phyloP scores from a whole-genome alignment of 2,888 invertebrate species.

The Caenorhabditis virilis region DNA sequence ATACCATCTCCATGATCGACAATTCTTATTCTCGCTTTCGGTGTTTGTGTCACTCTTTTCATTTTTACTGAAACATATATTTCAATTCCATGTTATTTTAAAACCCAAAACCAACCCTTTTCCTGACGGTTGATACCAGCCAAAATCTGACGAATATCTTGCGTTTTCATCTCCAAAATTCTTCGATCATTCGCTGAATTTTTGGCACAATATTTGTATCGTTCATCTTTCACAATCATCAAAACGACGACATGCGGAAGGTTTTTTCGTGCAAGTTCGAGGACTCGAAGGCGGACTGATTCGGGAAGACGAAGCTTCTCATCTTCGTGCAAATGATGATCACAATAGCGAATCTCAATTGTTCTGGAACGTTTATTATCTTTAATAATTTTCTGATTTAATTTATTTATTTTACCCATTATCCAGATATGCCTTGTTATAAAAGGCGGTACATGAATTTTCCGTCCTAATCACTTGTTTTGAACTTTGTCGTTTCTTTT shows the following conservation, averaged over 20 bases:
- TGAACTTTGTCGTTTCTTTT: no score
- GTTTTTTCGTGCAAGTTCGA: slow-evolving; percentile 46
- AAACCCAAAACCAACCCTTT: slow-evolving; percentile 13
- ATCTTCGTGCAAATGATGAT: slow-evolving; percentile 55
- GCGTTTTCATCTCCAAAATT: slow-evolving; percentile 32
- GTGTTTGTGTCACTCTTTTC: slow-evolving; percentile 5
- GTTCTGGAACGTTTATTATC: slow-evolving; percentile 28
- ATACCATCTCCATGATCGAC: slow-evolving; percentile 8
- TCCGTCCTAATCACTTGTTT: slow-evolving; percentile 43
- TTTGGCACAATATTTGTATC: slow-evolving; percentile 24
- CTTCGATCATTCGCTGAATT: slow-evolving; percentile 43
- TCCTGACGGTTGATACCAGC: slow-evolving; percentile 26
- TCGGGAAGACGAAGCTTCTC: slow-evolving; percentile 42
- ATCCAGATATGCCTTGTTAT: slow-evolving; percentile 43
- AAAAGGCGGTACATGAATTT: slow-evolving; percentile 54
- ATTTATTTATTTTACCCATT: slow-evolving; percentile 37
- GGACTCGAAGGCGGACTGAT: slow-evolving; percentile 33
- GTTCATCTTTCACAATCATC: slow-evolving; percentile 50
- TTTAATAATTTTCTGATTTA: neutral
- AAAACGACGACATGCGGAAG: slow-evolving; percentile 48
- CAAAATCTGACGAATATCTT: slow-evolving; percentile 37
- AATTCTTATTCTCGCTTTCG: neutral
- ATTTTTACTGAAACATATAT: slow-evolving; percentile 5
- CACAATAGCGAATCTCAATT: slow-evolving; percentile 56
- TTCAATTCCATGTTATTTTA: neutral